Evolutionary conservation across 2,797 vertebrate genomes (phyloP), one percentile per base, ranked within the genome.

Genomic region (Lagodon rhomboides): DNA sequence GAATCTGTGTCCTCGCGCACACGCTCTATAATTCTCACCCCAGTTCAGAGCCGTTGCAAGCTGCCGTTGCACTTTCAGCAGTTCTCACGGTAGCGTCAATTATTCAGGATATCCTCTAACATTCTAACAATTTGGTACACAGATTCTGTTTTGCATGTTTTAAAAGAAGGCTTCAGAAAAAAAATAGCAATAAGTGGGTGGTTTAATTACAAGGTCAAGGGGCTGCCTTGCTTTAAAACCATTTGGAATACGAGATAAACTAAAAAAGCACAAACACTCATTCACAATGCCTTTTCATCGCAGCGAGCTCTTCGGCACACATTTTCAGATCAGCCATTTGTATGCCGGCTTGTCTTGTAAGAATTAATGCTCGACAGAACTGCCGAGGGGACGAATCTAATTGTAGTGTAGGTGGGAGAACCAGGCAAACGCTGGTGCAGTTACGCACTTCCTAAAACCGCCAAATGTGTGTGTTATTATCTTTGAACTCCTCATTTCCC

Each of bases 401-500:
- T 86, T 82, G 82, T 63, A 51, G 58, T 75, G 77, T 82, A 76
- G 84, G 79, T 80, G 68, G 64, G 38, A 77, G 85, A 82, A 75
- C 30, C n/a, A 60, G 73, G 79, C 66, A 86, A 80, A 88, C 80
- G 82, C 62, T 73, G 73, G 84, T 76, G 82, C 64, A 80, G 86
- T 87, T 62, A 82, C 69, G 44, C 23, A n/a, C 69, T 84, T 80
- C 41, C 60, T 73, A 79, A 87, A 83, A 78, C 65, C 41, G 70
- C 59, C 41, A 81, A 85, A 90, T 83, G 73, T 46, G 63, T 27
- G 60, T 73, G 69, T 77, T 86, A 86, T 85, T 77, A 89, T 84
- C 82, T 89, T 73, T 87, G 70, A 91, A 89, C 66, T 71, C 82
- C 82, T 89, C 62, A 83, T 90, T 92, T 85, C 46, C 46, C 38